phyloP scores from a whole-genome alignment of 2,888 invertebrate species.

The Pseudeuparius sepicola region DNA sequence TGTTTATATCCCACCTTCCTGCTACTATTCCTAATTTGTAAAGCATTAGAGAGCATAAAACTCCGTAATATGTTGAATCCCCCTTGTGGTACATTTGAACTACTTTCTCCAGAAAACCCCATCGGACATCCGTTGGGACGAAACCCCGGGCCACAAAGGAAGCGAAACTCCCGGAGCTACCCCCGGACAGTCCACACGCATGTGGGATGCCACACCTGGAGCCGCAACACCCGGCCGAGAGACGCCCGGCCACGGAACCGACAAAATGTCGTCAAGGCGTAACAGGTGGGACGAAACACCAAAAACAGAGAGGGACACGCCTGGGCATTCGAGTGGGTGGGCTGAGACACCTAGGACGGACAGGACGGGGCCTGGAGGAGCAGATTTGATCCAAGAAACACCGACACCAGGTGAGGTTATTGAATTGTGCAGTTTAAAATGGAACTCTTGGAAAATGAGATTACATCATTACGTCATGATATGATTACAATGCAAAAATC shows the following conservation, averaged over 20 bases:
- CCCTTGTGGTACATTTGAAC: too few species aligned
- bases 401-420: slow-evolving; percentile 60
- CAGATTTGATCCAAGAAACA: slow-evolving; percentile 61
- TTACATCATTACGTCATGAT: too few species aligned
- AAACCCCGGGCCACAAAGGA: slow-evolving; percentile 80
- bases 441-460: too few species aligned
- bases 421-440: too few species aligned
- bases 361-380: slow-evolving; percentile 60
- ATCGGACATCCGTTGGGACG: slow-evolving; percentile 82
- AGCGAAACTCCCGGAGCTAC: slow-evolving; percentile 85
- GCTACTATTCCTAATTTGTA: not conserved
- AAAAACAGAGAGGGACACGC: slow-evolving; percentile 93
- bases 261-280: slow-evolving; percentile 62
- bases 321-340: slow-evolving; percentile 92
- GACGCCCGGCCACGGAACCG: slow-evolving; percentile 75
- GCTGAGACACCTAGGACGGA: slow-evolving; percentile 98
- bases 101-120: slow-evolving; percentile 58
- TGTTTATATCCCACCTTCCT: slow-evolving; percentile 4
- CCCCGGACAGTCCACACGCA: slow-evolving; percentile 76
- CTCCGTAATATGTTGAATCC: too few species aligned
- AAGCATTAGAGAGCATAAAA: too few species aligned
- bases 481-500: too few species aligned
- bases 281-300: slow-evolving; percentile 99
- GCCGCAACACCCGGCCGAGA: slow-evolving; percentile 79
- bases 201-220: slow-evolving; percentile 97